Conservation (phyloP, 1,140 invertebrate species). For the Marisa cornuarietis region DNA sequence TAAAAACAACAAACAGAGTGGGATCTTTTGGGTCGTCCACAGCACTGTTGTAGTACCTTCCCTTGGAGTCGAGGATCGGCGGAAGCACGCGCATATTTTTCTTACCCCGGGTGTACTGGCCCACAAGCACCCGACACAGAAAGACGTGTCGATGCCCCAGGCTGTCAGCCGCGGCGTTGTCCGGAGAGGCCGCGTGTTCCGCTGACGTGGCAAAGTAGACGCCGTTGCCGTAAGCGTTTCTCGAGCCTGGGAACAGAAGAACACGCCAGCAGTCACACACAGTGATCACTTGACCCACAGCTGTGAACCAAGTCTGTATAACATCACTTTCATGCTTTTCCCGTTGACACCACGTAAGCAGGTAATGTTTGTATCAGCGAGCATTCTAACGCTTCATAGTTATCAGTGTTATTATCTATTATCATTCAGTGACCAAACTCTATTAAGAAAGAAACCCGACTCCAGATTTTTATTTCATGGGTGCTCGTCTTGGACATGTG, state of each 20-base stretch:
- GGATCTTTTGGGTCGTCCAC: conserved; percentile 39
- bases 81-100: conserved; percentile 30
- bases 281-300: too few relatives aligned
- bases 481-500: too few relatives aligned
- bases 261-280: too few relatives aligned
- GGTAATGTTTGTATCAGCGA: too few relatives aligned
- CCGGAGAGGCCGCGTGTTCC: conserved; percentile 27
- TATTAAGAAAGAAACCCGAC: too few relatives aligned
- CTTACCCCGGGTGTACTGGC: conserved; percentile 31
- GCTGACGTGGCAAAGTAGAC: conserved; percentile 40
- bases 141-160: conserved; percentile 28
- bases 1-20: conserved; percentile 52
- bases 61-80: not conserved
- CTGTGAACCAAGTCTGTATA: too few relatives aligned
- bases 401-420: too few relatives aligned
- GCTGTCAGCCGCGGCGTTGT: conserved; percentile 27
- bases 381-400: too few relatives aligned
- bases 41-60: conserved; percentile 42
- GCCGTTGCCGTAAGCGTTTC: conserved; percentile 31
- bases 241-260: not conserved
- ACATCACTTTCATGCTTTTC: too few relatives aligned
- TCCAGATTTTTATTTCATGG: too few relatives aligned
- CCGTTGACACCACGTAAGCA: too few relatives aligned
- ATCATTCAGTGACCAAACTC: too few relatives aligned
- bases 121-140: conserved; percentile 35